A percentile compares a stretch with the other conserved stretches of the same genome.
Conservation (phyloP, 2,113 vertebrate genomes). For the Megalops atlanticus region DNA sequence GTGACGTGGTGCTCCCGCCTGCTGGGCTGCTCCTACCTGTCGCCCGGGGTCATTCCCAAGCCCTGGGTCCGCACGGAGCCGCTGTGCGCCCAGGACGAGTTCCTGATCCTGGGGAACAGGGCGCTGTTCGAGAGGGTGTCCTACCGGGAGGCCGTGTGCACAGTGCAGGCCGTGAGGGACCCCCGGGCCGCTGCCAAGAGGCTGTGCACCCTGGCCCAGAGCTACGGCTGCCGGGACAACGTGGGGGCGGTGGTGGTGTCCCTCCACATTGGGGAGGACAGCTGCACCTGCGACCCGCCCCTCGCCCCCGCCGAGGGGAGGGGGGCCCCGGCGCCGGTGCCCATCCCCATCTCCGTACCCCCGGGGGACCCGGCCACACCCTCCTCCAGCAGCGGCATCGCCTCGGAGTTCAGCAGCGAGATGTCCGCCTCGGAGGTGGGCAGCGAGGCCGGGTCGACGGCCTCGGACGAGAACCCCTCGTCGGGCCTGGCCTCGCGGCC, state of each 20-base stretch:
- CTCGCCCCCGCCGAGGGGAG: conserved; percentile 67
- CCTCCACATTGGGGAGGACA: conserved; percentile 82
- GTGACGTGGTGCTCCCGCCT: conserved; percentile 95
- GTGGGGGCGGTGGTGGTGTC: conserved; percentile 86
- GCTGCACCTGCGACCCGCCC: conserved; percentile 84
- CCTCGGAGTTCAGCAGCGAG: conserved; percentile 90
- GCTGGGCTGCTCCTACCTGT: conserved; percentile 92
- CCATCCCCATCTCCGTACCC: conserved; percentile 49
- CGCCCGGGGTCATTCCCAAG: conserved; percentile 90
- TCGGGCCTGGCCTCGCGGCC: conserved; percentile 72
- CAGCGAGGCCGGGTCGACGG: conserved; percentile 95
- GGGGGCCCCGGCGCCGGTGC: conserved; percentile 38
- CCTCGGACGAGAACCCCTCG: conserved; percentile 85
- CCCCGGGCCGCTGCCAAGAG: conserved; percentile 88
- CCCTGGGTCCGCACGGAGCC: conserved; percentile 83
- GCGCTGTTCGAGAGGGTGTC: conserved; percentile 88
- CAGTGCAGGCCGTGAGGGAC: conserved; percentile 81
- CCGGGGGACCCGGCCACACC: conserved; percentile 74
- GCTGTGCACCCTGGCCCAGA: conserved; percentile 91
- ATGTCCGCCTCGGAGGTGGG: conserved; percentile 91
- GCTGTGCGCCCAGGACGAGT: conserved; percentile 86
- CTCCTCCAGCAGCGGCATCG: conserved; percentile 86
- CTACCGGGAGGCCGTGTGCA: conserved; percentile 80
- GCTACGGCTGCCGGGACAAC: conserved; percentile 94
- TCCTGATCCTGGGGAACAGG: conserved; percentile 90